Evolutionary conservation across 1,140 invertebrate genomes (phyloP).

Genomic region (Pogonus chalceus): DNA sequence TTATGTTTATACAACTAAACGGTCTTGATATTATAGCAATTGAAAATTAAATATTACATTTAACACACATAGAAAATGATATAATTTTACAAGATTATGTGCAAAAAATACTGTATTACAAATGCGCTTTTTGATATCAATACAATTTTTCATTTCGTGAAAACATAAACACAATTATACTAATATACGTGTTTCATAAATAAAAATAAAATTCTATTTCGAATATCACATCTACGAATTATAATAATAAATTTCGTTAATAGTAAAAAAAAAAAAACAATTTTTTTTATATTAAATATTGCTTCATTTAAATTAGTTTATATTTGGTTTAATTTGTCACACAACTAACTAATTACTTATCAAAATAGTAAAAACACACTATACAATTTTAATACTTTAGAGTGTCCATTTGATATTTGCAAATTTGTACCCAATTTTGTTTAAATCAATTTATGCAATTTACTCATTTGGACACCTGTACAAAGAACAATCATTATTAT

Average conservation of each 20-base stretch:
- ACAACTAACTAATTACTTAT: not conserved
- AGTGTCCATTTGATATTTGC: not conserved
- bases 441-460: not conserved
- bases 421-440: not conserved
- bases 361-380: not conserved
- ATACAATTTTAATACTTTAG: no score
- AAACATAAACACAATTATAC: not conserved
- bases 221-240: constrained; percentile 3
- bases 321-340: constrained; percentile 6
- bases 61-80: not conserved
- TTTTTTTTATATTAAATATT: not conserved
- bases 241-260: not conserved
- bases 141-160: not conserved
- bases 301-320: constrained; percentile 1
- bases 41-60: not conserved
- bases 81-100: not conserved
- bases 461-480: not conserved
- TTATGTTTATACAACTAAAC: not conserved
- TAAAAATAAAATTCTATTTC: constrained; percentile 5
- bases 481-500: not conserved
- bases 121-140: not conserved
- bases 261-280: not conserved
- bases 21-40: not conserved
- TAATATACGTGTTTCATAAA: not conserved
- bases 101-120: constrained; percentile 4